Evolutionary conservation across 2,888 invertebrate genomes (phyloP).

Genomic region (Carpatolechia fugitivella): DNA sequence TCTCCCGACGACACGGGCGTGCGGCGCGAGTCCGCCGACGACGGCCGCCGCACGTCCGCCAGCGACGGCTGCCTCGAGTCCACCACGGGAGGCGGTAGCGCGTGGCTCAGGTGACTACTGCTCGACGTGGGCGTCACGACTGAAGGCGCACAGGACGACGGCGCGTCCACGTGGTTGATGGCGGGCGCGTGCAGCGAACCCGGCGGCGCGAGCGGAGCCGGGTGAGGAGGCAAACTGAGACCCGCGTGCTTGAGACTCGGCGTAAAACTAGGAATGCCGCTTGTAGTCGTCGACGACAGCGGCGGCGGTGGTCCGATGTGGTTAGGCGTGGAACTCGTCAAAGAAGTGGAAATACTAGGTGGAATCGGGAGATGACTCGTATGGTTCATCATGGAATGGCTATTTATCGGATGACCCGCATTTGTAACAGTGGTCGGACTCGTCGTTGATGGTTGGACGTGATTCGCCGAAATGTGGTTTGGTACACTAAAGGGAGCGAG

Average conservation of each 20-base stretch:
- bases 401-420: slow-evolving; percentile 54
- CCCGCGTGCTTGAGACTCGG: slow-evolving; percentile 60
- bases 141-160: slow-evolving; percentile 44
- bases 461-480: slow-evolving; percentile 75
- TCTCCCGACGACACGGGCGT: slow-evolving; percentile 62
- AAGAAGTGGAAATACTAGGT: slow-evolving; percentile 41
- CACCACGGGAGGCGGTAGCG: slow-evolving; percentile 50
- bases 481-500: slow-evolving; percentile 65
- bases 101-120: slow-evolving; percentile 45
- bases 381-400: slow-evolving; percentile 64
- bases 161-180: slow-evolving; percentile 49
- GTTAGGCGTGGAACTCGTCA: slow-evolving; percentile 49
- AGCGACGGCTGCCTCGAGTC: slow-evolving; percentile 60
- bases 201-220: slow-evolving; percentile 42
- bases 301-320: slow-evolving; percentile 50
- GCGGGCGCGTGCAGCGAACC: slow-evolving; percentile 46
- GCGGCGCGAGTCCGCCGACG: slow-evolving; percentile 38
- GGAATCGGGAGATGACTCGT: slow-evolving; percentile 49
- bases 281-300: slow-evolving; percentile 47
- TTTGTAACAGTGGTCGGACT: slow-evolving; percentile 60
- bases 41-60: slow-evolving; percentile 52
- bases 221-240: slow-evolving; percentile 47
- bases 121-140: slow-evolving; percentile 44
- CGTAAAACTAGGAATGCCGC: slow-evolving; percentile 58
- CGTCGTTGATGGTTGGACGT: slow-evolving; percentile 71